phyloP scores from a whole-genome alignment of 2,888 invertebrate genomes.

The Lacanobia wlatinum region DNA sequence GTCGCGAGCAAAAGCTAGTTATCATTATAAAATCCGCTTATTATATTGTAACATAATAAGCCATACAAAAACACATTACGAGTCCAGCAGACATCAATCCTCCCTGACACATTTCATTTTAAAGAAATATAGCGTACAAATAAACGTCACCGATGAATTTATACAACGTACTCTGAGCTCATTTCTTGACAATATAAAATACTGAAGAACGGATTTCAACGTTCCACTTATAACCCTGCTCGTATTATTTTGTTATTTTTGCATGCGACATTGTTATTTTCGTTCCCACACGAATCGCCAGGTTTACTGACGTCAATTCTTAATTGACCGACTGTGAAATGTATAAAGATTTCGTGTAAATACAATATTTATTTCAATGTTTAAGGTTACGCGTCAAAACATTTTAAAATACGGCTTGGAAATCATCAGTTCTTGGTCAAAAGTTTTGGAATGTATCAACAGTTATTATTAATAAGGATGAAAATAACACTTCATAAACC shows the following conservation, averaged over 20 bases:
- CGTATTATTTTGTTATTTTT: slow-evolving; percentile 63
- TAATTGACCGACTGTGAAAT: slow-evolving; percentile 50
- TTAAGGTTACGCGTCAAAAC: slow-evolving; percentile 39
- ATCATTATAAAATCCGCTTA: not conserved
- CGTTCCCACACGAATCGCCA: slow-evolving; percentile 43
- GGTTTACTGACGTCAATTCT: slow-evolving; percentile 62
- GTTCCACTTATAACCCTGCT: slow-evolving; percentile 41
- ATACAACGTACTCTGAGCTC: slow-evolving; percentile 46
- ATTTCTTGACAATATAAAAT: slow-evolving; percentile 56
- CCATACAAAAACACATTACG: slow-evolving; percentile 14
- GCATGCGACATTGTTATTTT: slow-evolving; percentile 65
- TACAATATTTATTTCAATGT: slow-evolving; percentile 44
- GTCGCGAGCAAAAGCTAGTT: too few relatives aligned
- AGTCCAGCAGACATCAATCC: slow-evolving; percentile 27
- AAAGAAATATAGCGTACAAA: slow-evolving; percentile 35
- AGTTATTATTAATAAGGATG: not conserved
- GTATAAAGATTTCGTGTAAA: slow-evolving; percentile 40
- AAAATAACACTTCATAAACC: not conserved
- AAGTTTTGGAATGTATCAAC: too few relatives aligned
- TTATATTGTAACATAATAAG: not conserved
- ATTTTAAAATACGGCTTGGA: slow-evolving; percentile 24
- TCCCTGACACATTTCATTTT: slow-evolving; percentile 47
- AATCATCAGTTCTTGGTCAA: not conserved
- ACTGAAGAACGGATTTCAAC: slow-evolving; percentile 43
- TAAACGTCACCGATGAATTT: slow-evolving; percentile 28